phyloP scores from a whole-genome alignment of 2,113 vertebrate species.

The Leiothrix lutea region DNA sequence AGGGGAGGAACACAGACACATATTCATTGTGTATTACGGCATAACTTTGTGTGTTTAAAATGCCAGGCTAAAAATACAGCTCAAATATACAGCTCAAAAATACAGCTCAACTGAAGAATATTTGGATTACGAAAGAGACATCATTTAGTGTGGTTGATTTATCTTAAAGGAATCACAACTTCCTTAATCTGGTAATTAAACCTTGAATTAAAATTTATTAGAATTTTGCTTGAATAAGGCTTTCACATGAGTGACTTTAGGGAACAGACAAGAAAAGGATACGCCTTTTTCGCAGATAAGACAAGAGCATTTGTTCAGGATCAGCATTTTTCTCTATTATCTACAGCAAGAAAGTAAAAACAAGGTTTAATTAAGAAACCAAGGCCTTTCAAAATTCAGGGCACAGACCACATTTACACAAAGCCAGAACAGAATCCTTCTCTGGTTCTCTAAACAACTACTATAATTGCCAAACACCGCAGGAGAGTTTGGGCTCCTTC shows the following conservation, averaged over 20 bases:
- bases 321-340: conserved; percentile 77
- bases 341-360: conserved; percentile 40
- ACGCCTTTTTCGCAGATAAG: conserved; percentile 77
- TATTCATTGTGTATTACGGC: background rate
- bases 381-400: background rate
- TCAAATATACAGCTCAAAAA: too few relatives aligned
- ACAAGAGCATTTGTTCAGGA: conserved; percentile 78
- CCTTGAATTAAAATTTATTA: background rate
- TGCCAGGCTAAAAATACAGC: background rate
- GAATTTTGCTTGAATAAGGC: background rate
- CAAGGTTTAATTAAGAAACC: background rate
- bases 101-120: background rate
- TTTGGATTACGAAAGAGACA: background rate
- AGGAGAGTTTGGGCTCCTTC: background rate
- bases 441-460: background rate
- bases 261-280: conserved; percentile 68
- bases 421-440: background rate
- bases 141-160: background rate
- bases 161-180: background rate
- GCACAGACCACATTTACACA: background rate
- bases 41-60: background rate
- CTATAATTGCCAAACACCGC: background rate
- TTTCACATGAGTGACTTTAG: background rate
- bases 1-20: background rate
- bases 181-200: background rate